These are phyloP conservation scores for Holothuria leucospilota DNA, from an alignment of 53 echinoderm and acorn worm genomes.

Conservation along the genomic window DNA sequence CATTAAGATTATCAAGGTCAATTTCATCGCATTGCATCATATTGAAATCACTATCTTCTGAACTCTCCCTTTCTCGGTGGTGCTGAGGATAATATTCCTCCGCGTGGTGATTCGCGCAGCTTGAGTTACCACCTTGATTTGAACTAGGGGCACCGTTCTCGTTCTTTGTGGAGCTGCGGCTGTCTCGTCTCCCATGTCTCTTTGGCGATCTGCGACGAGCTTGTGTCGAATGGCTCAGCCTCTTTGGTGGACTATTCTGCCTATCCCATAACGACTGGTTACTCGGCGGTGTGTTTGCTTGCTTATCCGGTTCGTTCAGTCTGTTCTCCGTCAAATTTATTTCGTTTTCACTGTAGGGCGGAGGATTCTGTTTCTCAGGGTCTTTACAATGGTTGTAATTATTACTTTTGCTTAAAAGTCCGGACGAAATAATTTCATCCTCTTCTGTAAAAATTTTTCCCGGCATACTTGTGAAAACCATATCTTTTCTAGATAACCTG, in stretches of 20 bases:
- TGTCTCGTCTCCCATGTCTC: conserved; percentile 42
- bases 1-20: conserved; percentile 76
- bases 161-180: not conserved
- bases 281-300: not conserved
- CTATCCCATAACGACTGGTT: not conserved
- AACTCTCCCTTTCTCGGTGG: conserved; percentile 9
- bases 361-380: conserved; percentile 6
- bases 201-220: conserved; percentile 53
- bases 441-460: conserved; percentile 93
- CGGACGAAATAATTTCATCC: conserved; percentile 82
- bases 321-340: conserved; percentile 21
- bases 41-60: conserved; percentile 42
- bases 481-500: conserved; percentile 89
- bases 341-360: conserved; percentile 9
- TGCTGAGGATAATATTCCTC: conserved; percentile 33
- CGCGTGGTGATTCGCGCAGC: not conserved
- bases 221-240: conserved; percentile 67
- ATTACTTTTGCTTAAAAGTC: conserved; percentile 59
- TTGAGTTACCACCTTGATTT: not conserved
- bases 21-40: conserved; percentile 57
- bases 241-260: conserved; percentile 57
- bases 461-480: conserved; percentile 95
- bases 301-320: conserved; percentile 1
- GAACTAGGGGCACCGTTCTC: not conserved
- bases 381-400: conserved; percentile 17